Base-by-base conservation (phyloP, 2,888 invertebrate species). In the Scrobipalpa costella region DNA sequence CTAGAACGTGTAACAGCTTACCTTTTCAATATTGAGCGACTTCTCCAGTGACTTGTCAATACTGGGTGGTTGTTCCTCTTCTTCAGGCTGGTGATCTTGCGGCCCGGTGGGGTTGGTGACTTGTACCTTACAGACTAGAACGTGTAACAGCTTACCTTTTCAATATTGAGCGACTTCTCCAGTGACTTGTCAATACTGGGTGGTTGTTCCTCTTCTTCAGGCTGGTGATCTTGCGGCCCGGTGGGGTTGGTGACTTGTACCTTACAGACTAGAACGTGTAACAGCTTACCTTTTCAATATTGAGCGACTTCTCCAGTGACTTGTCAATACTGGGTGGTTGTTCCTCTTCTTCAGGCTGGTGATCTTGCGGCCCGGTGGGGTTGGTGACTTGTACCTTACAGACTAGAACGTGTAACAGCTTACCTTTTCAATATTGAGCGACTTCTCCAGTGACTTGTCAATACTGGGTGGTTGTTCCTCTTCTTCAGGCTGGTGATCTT, bases 401-500 rank as follows among this genome's bases (percentile, higher is more conserved):
- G n/a, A n/a, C n/a, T n/a, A n/a, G n/a, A n/a, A n/a, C n/a, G n/a
- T n/a, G n/a, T n/a, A n/a, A n/a, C n/a, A n/a, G n/a, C n/a, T 9
- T 19, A 88, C 90, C 82, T 90, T 90, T 9, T 90, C 90, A 63
- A 90, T 73, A 57, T 78, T 83, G 8, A 88, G 77, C 0, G 86
- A 84, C 61, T 83, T 84, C 65, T 90, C 89, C 11, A 86, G 65
- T 0, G 83, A 79, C 67, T 83, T 84, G 33, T 88, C 88, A 11
- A 88, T 85, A 62, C 80, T 83, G 68, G 80, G 86, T 2, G 81
- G 82, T 58, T 88, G 88, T 58, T 90, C 89, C 50, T 68, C 68
- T 38, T 87, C 85, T 61, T 92, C 92, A 2, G 93, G 90, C 66
- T 92, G 76, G n/a, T 92, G 90, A 0, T 88, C 84, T 0, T 93